Conservation (phyloP, 2,113 vertebrate species). For the Rattus rattus region DNA sequence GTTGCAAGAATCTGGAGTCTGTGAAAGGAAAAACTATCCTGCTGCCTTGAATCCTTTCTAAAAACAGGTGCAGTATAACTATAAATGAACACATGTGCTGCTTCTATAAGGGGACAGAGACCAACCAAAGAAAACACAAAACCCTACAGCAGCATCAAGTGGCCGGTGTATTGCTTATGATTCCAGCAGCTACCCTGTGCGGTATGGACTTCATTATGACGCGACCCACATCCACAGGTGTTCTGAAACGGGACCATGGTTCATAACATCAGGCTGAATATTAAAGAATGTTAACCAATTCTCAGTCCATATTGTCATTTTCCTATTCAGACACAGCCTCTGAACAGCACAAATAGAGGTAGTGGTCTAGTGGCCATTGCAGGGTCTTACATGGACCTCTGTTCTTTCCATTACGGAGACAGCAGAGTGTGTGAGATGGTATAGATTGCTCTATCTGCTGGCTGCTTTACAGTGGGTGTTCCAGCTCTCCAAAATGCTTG, state of each 20-base stretch:
- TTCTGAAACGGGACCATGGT: not conserved
- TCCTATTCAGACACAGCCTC: not conserved
- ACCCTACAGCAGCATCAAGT: not conserved
- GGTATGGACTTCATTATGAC: not conserved
- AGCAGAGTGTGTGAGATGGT: not conserved
- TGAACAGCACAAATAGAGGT: not conserved
- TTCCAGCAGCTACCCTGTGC: not conserved
- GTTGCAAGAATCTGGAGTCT: conserved; percentile 7
- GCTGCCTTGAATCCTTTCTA: conserved; percentile 30
- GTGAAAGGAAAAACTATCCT: conserved; percentile 3
- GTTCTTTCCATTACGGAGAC: not conserved
- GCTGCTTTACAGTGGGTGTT: not conserved
- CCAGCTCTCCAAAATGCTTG: not conserved
- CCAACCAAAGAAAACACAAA: not conserved
- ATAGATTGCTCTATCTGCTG: not conserved
- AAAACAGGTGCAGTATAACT: conserved; percentile 24
- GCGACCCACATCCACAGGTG: not conserved
- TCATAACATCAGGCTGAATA: not conserved
- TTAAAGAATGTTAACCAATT: not conserved
- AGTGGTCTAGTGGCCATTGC: not conserved
- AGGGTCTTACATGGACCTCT: not conserved
- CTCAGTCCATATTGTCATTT: not conserved
- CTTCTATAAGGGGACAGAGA: not conserved
- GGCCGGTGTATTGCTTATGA: not conserved
- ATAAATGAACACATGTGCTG: conserved; percentile 49